phyloP scores from a whole-genome alignment of 2,888 invertebrate genomes.

The Habroteleia sp. region DNA sequence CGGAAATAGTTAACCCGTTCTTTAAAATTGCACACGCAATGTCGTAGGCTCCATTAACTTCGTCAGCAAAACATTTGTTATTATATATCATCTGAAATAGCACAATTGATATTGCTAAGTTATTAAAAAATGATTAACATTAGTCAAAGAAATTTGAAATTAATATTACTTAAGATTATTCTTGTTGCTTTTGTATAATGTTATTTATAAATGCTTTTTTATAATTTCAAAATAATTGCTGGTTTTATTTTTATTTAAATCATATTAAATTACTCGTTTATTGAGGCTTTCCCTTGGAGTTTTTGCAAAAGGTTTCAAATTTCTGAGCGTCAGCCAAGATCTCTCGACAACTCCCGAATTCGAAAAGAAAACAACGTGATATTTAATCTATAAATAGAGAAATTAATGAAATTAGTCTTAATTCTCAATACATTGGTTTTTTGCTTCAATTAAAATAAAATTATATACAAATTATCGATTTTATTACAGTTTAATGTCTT shows the following conservation, averaged over 20 bases:
- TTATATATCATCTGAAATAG: slow-evolving; percentile 47
- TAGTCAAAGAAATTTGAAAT: too few relatives aligned
- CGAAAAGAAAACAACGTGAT: slow-evolving; percentile 33
- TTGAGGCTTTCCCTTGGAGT: slow-evolving; percentile 22
- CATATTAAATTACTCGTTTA: slow-evolving; percentile 42
- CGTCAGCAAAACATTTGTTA: slow-evolving; percentile 14
- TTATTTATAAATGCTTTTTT: too few relatives aligned
- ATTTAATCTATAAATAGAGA: slow-evolving; percentile 26
- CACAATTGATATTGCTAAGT: neutral
- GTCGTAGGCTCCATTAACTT: slow-evolving; percentile 36
- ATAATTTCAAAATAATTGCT: too few relatives aligned
- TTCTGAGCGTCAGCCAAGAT: slow-evolving; percentile 23
- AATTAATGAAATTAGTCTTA: too few relatives aligned
- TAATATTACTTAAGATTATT: too few relatives aligned
- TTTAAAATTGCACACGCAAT: slow-evolving; percentile 30
- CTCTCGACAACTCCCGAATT: slow-evolving; percentile 18
- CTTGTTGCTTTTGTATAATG: too few relatives aligned
- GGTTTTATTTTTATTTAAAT: too few relatives aligned
- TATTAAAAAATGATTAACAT: too few relatives aligned
- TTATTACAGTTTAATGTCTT: too few relatives aligned
- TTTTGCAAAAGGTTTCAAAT: slow-evolving; percentile 35
- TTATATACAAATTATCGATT: too few relatives aligned
- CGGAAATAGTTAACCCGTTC: slow-evolving; percentile 37
- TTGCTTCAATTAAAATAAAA: too few relatives aligned
- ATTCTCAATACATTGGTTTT: too few relatives aligned